Conservation (phyloP, 2,113 vertebrate genomes). For the Burhinus oedicnemus region DNA sequence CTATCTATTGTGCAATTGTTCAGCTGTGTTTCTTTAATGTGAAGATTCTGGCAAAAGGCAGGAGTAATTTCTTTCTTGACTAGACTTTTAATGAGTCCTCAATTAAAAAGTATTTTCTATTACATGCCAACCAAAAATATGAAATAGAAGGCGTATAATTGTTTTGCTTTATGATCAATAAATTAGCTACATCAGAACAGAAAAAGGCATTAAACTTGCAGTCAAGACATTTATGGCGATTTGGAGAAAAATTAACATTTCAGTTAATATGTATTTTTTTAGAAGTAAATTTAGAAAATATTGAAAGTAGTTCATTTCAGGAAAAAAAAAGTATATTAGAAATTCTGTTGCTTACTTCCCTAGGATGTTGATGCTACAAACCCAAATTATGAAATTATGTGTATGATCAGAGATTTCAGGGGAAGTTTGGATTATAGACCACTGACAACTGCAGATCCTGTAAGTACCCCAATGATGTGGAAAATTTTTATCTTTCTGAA, state of each 20-base stretch:
- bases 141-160: not conserved
- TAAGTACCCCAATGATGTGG: constrained; percentile 68
- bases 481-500: not conserved
- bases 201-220: not conserved
- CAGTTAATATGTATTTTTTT: not conserved
- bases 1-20: fast-evolving
- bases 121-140: not conserved
- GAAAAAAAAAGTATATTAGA: not conserved
- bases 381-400: constrained; percentile 98
- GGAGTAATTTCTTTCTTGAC: not conserved
- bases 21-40: not conserved
- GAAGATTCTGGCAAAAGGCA: not conserved
- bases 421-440: constrained; percentile 96
- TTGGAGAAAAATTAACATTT: no score
- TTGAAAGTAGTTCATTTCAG: not conserved
- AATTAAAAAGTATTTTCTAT: not conserved
- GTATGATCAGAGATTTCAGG: constrained; percentile 98
- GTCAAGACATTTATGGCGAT: not conserved
- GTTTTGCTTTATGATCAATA: not conserved
- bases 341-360: not conserved
- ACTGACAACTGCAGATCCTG: constrained; percentile 89
- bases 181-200: not conserved
- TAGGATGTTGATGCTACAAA: constrained; percentile 94
- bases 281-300: not conserved
- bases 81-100: not conserved